A percentile compares a stretch with the other conserved stretches of the same genome.
These are phyloP conservation scores for Eleutherodactylus coqui DNA, from an alignment of 2,797 vertebrate genomes.

Conservation along the genomic window DNA sequence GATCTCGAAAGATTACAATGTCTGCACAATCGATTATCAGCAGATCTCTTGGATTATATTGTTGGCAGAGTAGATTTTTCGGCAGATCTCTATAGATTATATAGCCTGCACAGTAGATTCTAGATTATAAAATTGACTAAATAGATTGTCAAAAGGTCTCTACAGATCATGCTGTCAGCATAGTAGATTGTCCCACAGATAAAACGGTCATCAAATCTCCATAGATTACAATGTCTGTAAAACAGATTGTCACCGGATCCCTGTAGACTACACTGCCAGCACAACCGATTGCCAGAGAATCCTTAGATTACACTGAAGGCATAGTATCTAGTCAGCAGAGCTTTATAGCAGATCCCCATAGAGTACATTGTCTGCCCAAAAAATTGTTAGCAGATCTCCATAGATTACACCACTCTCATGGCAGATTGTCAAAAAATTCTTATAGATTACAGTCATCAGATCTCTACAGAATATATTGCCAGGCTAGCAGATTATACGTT, in stretches of 20 bases:
- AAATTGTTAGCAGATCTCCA: not conserved
- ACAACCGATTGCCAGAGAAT: not conserved
- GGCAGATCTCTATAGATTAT: not conserved
- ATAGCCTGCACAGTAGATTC: too few species aligned
- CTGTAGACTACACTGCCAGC: not conserved
- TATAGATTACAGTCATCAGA: not conserved
- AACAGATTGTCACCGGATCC: not conserved
- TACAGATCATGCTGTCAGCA: too few species aligned
- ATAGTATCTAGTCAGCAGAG: not conserved
- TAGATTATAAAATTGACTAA: too few species aligned
- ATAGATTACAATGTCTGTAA: not conserved
- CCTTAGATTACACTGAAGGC: not conserved
- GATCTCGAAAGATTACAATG: not conserved
- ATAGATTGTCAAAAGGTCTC: too few species aligned
- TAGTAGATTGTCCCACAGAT: not conserved
- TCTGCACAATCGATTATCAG: too few species aligned
- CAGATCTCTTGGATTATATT: too few species aligned
- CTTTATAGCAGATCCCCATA: not conserved
- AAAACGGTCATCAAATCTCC: not conserved
- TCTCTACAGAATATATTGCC: too few species aligned
- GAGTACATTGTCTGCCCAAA: not conserved
- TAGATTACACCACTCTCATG: not conserved
- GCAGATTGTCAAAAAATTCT: too few species aligned
- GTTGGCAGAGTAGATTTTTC: too few species aligned
- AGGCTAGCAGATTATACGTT: too few species aligned